Evolutionary conservation across 2,888 invertebrate genomes (phyloP).

Genomic region (Mesoligia furuncula): DNA sequence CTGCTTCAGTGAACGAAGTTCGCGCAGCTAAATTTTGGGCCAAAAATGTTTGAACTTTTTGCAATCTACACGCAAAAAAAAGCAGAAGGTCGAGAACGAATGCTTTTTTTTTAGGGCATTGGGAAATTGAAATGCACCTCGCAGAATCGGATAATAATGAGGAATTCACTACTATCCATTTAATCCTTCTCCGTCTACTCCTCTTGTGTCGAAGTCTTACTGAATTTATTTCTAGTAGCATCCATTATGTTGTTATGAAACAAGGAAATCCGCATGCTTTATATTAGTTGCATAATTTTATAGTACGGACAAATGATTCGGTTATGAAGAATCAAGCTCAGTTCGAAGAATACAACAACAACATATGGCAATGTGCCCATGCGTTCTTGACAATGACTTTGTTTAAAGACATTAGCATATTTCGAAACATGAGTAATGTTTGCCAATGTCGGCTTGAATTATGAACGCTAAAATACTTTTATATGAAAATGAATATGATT

Average conservation of each 20-base stretch:
- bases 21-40: too few species aligned
- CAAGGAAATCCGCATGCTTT: background rate
- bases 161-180: background rate
- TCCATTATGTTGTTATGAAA: background rate
- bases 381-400: constrained; percentile 68
- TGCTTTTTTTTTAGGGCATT: background rate
- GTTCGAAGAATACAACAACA: constrained; percentile 45
- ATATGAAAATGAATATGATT: constrained; percentile 43
- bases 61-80: background rate
- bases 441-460: constrained; percentile 59
- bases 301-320: constrained; percentile 13
- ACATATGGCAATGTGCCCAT: constrained; percentile 65
- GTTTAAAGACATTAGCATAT: constrained; percentile 65
- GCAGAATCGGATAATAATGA: background rate
- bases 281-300: background rate
- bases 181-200: background rate
- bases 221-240: constrained; percentile 1
- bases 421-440: constrained; percentile 64
- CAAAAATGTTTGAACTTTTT: background rate
- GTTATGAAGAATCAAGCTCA: constrained; percentile 34
- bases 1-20: background rate
- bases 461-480: constrained; percentile 47
- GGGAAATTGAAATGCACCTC: background rate
- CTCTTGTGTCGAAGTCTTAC: background rate
- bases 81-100: background rate